Conservation (phyloP, 2,797 vertebrate species). For the Aplochiton taeniatus region DNA sequence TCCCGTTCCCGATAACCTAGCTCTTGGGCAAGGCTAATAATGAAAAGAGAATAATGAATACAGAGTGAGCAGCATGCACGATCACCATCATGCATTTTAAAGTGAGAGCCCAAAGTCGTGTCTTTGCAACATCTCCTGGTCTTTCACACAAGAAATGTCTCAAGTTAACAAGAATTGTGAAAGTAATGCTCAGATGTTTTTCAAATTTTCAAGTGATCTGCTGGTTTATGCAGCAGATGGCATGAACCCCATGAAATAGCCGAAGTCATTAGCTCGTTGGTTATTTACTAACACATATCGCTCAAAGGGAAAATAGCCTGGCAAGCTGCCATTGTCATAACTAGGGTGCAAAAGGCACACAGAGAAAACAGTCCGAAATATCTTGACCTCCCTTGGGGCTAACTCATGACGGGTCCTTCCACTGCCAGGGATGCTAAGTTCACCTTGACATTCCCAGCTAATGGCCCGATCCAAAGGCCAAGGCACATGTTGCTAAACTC, state of each 20-base stretch:
- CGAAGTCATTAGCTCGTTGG: too few relatives aligned
- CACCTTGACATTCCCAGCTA: conserved; percentile 67
- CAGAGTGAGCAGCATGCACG: background rate
- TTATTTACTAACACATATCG: conserved; percentile 30
- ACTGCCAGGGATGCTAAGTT: conserved; percentile 37
- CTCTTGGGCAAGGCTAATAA: conserved; percentile 21
- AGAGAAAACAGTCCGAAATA: conserved; percentile 38
- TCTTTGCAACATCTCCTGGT: too few relatives aligned
- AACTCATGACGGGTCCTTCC: conserved; percentile 8
- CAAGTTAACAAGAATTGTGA: too few relatives aligned
- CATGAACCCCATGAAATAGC: too few relatives aligned
- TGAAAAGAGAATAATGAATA: conserved; percentile 35
- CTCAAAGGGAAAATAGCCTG: conserved; percentile 30
- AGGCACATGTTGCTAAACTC: conserved; percentile 13
- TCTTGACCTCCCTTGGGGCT: conserved; percentile 30
- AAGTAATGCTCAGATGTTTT: too few relatives aligned
- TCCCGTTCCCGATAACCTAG: conserved; percentile 14
- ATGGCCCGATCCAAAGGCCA: conserved; percentile 45
- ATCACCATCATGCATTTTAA: too few relatives aligned
- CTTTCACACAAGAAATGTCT: too few relatives aligned
- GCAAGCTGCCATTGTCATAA: conserved; percentile 29
- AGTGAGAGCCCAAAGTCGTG: too few relatives aligned
- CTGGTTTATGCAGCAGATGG: too few relatives aligned
- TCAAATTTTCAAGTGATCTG: too few relatives aligned
- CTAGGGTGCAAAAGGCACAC: conserved; percentile 14